A percentile compares a stretch with the other conserved stretches of the same genome.
phyloP scores from a whole-genome alignment of 2,113 vertebrate species.

The Brachypodius melanocephalos region DNA sequence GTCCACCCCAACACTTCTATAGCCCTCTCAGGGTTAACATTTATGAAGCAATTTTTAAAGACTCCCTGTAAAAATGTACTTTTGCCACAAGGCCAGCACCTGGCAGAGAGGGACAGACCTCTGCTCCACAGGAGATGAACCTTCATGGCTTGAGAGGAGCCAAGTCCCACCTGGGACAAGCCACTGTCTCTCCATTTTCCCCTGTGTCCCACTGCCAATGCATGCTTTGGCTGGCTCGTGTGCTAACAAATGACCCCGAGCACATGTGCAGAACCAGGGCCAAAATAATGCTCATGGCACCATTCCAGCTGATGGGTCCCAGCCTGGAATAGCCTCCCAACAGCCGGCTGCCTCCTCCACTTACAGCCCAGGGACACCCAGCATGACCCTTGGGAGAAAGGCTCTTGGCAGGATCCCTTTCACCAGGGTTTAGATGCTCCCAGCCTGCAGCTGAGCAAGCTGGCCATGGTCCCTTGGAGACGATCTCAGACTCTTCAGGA shows the following conservation, averaged over 20 bases:
- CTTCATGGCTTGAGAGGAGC: not conserved
- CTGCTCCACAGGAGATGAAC: not conserved
- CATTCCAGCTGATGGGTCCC: not conserved
- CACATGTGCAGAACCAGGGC: not conserved
- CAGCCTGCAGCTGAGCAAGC: not conserved
- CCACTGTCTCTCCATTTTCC: not conserved
- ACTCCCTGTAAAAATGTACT: not conserved
- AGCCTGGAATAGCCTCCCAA: not conserved
- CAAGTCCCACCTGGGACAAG: not conserved
- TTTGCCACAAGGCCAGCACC: not conserved
- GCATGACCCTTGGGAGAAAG: not conserved
- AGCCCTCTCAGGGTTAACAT: not conserved
- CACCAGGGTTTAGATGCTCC: not conserved
- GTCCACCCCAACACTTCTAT: not conserved
- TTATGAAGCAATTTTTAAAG: not conserved
- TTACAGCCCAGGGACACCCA: not conserved
- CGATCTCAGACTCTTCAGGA: not conserved
- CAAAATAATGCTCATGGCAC: not conserved
- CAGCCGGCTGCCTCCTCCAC: not conserved
- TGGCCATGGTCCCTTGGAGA: not conserved
- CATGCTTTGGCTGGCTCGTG: not conserved
- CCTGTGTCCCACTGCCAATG: fast-evolving
- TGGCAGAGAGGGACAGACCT: not conserved
- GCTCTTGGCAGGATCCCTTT: not conserved
- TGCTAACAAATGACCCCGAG: not conserved